Evolutionary conservation across 2,113 vertebrate species (phyloP).

Genomic region (Verasper variegatus): DNA sequence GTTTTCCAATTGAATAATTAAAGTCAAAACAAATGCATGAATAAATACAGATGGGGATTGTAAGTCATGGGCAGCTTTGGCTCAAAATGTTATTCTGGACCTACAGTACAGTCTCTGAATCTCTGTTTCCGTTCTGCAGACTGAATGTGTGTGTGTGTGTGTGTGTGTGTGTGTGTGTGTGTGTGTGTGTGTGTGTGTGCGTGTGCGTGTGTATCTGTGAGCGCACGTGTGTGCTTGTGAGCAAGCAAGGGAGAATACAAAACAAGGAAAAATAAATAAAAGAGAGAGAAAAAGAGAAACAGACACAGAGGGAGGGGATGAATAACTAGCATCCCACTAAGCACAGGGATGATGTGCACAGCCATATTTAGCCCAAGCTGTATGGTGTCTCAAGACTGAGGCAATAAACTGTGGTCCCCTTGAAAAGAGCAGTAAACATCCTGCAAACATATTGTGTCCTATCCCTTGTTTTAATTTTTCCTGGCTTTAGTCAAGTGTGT

Average conservation of each 20-base stretch:
- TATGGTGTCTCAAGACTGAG: conserved; percentile 32
- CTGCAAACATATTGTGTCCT: conserved; percentile 29
- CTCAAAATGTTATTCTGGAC: conserved; percentile 52
- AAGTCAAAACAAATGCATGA: conserved; percentile 75
- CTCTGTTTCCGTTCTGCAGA: conserved; percentile 15
- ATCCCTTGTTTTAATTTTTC: neutral
- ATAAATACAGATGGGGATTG: conserved; percentile 75
- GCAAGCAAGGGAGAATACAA: neutral
- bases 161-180: conserved; percentile 4
- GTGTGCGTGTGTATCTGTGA: conserved; percentile 4
- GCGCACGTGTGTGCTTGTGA: neutral
- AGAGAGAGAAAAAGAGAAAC: neutral
- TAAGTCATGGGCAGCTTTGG: conserved; percentile 40
- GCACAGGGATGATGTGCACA: conserved; percentile 47
- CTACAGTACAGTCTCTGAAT: conserved; percentile 46
- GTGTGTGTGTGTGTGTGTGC: neutral
- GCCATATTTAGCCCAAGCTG: conserved; percentile 46
- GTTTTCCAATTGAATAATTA: conserved; percentile 72
- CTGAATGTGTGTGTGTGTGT: neutral
- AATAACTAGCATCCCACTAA: conserved; percentile 29
- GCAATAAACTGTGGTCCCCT: conserved; percentile 35
- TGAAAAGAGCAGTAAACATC: conserved; percentile 18
- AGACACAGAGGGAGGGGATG: conserved; percentile 21
- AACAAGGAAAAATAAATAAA: conserved; percentile 1
- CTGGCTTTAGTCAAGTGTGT: neutral